These are phyloP conservation scores for Scaptomyza caliginosa DNA, from an alignment of 2,888 invertebrate species.

Conservation along the genomic window DNA sequence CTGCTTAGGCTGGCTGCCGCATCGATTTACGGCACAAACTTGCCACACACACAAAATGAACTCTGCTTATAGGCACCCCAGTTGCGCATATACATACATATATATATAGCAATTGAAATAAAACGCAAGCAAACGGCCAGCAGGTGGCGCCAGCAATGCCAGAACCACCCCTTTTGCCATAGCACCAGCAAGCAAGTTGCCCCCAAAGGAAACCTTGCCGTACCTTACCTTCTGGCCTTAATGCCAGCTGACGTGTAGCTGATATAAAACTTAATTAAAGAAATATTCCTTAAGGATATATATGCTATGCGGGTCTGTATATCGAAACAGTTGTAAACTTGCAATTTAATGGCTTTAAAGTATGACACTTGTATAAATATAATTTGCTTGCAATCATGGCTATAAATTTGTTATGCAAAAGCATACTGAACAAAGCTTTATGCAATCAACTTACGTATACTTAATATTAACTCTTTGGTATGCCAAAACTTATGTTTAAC, in stretches of 20 bases:
- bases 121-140: slow-evolving; percentile 61
- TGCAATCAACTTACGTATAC: no score
- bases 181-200: slow-evolving; percentile 22
- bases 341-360: slow-evolving; percentile 13
- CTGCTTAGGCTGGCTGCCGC: slow-evolving; percentile 71
- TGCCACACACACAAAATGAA: slow-evolving; percentile 57
- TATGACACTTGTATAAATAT: no score
- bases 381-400: no score
- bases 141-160: slow-evolving; percentile 51
- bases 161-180: slow-evolving; percentile 1
- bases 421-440: no score
- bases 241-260: slow-evolving; percentile 61
- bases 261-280: slow-evolving; percentile 61
- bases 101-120: slow-evolving; percentile 54
- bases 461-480: neutral
- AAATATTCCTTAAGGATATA: slow-evolving; percentile 21
- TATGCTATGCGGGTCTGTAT: no score
- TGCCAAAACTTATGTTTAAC: neutral
- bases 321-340: neutral
- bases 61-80: slow-evolving; percentile 57
- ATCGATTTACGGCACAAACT: slow-evolving; percentile 73
- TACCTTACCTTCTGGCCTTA: slow-evolving; percentile 58
- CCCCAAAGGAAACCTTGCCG: slow-evolving; percentile 11
- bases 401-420: no score
- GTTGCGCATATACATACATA: slow-evolving; percentile 23